Base-by-base conservation (phyloP, 2,113 vertebrate species). In the Esox niger region DNA sequence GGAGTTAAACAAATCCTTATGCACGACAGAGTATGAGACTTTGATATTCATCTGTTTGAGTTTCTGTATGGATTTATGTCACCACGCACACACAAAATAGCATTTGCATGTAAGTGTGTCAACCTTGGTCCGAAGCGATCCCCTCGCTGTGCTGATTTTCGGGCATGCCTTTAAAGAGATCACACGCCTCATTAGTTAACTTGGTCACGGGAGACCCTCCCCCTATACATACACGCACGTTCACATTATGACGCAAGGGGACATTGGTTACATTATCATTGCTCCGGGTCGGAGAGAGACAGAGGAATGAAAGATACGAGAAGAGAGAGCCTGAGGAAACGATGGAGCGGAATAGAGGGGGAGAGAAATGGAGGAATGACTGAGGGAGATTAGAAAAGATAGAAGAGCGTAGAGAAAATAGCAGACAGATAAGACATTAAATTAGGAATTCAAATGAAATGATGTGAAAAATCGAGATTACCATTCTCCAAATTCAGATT, bases 171-270 rank as follows among this genome's bases (percentile, higher is more conserved):
- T 85, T 84, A 81, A 88, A 78, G 68, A 84, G 74, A 86, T 89
- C 80, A 86, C 80, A 86, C 81, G 86, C 84, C 80, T 85, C 85
- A 87, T 79, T 81, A 80, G 78, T 71, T 87, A 83, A 85, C 82
- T 86, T 83, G 82, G 86, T 87, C 85, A 87, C 66, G 57, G 69
- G 70, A 79, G 73, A 69, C 58, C 74, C 60, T 62, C 46, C 68
- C 73, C 61, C 76, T 21, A 69, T 2, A 17, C 29, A 43, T 15
- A 46, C 31, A 38, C 25, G 23, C 7, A 23, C 52, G n/a, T 31
- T 6, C 32, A 30, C 38, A 43, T 35, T 17, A 70, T 27, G 35
- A 4, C 13, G 60, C 60, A 60, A 62, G 31, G 62, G 60, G 60
- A 62, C 59, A 61, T 65, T n/a, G 57, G 46, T 75, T 52, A 56